phyloP scores from a whole-genome alignment of 2,888 invertebrate species.

The Cosmorhoe ocellata region DNA sequence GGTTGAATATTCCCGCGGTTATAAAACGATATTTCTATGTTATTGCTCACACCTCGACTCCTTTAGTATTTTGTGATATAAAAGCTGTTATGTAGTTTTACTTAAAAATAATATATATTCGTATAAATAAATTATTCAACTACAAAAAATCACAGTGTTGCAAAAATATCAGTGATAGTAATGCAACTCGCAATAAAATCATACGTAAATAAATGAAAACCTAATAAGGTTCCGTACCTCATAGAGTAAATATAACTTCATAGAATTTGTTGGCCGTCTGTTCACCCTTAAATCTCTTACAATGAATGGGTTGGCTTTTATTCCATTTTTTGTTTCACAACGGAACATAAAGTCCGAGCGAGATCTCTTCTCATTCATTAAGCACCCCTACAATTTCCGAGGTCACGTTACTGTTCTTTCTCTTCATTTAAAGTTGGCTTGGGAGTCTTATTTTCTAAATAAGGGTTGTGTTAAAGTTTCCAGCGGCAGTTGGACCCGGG shows the following conservation, averaged over 20 bases:
- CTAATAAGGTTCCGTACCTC: too few relatives aligned
- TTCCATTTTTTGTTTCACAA: constrained; percentile 1
- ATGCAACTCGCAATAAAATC: too few relatives aligned
- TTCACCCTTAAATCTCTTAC: neutral
- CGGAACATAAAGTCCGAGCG: constrained; percentile 7
- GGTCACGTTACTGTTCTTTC: constrained; percentile 22
- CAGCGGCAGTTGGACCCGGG: constrained; percentile 39
- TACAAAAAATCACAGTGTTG: too few relatives aligned
- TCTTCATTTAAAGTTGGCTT: constrained; percentile 33
- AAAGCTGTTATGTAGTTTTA: too few relatives aligned
- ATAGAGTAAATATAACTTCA: too few relatives aligned
- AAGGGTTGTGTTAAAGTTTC: constrained; percentile 42
- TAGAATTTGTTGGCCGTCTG: too few relatives aligned
- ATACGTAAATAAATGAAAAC: too few relatives aligned
- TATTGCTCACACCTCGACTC: constrained; percentile 27
- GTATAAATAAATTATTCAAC: too few relatives aligned
- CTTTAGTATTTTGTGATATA: too few relatives aligned
- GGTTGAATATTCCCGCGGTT: constrained; percentile 21
- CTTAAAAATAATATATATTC: too few relatives aligned
- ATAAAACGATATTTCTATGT: constrained; percentile 39
- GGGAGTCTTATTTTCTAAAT: constrained; percentile 42
- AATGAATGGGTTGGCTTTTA: neutral
- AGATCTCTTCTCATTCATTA: constrained; percentile 26
- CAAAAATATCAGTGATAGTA: too few relatives aligned
- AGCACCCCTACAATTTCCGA: constrained; percentile 24